Base-by-base conservation (phyloP, 2,797 vertebrate species). In the Oophaga sylvatica region DNA sequence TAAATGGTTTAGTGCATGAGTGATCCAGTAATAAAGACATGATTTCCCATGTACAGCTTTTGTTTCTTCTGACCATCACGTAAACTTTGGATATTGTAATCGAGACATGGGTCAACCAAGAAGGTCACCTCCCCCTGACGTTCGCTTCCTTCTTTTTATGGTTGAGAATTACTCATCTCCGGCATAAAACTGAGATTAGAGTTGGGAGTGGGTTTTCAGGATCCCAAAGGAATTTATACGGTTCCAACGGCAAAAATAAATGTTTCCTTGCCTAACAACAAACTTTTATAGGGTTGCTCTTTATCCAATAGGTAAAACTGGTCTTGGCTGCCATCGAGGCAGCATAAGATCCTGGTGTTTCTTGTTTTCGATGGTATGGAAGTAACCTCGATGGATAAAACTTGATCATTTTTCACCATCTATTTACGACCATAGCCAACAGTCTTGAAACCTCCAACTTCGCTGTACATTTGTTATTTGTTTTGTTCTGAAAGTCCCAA, bases 31-130 rank as follows among this genome's bases (percentile, higher is more conserved):
- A 11, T 6, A 45, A 53, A 15, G 5, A 16, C 67, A 17, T 45
- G 17, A 22, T 45, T 73, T 2, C 19, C 19, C 11, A 41, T 20
- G 3, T 73, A 41, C 31, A 41, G 68, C 68, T 71, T 26, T 35
- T 71, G 5, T 20, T 48, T 73, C 20, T 48, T 76, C 41, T n/a
- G 73, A 76, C 73, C 73, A 76, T 76, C 11, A 76, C 9, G 19
- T 76, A 45, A 76, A 53, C 73, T n/a, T 20, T 48, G 73, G 41
- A 76, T 60, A 80, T 59, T 80, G 77, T 60, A 80, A 80, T 35
- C 48, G 73, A 80, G 77, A 62, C 59, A 10, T 62, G 29, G 53
- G 59, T 79, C 57, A 79, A 79, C 53, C n/a, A 3, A 48, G 48
- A 79, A 79, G 77, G 57, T 80, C 53, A 59, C 16, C 53, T 80